Conservation (phyloP, 2,888 invertebrate genomes). For the Andrena flavipes region DNA sequence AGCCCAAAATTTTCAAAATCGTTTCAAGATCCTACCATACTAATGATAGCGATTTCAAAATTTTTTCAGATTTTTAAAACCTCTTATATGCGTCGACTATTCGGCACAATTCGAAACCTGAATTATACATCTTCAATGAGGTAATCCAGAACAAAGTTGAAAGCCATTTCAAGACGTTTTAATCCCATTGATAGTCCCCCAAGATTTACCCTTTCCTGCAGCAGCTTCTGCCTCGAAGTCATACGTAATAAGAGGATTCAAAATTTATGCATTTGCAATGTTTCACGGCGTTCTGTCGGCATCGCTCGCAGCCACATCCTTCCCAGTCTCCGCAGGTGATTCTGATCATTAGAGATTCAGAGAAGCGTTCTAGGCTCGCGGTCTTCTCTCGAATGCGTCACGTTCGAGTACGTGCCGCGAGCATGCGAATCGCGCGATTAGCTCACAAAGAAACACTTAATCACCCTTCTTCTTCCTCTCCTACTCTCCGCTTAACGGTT, state of each 20-base stretch:
- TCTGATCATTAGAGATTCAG: conserved; percentile 47
- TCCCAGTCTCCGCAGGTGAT: conserved; percentile 24
- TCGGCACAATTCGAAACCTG: too few species aligned
- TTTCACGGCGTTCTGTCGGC: background rate
- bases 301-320: conserved; percentile 32
- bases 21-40: too few species aligned
- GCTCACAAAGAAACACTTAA: conserved; percentile 70
- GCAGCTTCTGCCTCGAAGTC: background rate
- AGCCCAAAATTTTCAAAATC: too few species aligned
- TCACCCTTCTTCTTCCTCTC: conserved; percentile 60
- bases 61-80: too few species aligned
- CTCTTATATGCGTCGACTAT: too few species aligned
- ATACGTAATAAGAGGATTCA: background rate
- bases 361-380: conserved; percentile 34
- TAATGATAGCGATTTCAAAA: too few species aligned
- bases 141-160: too few species aligned
- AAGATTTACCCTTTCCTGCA: too few species aligned
- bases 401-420: conserved; percentile 49
- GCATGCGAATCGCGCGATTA: conserved; percentile 70
- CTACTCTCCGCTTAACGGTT: conserved; percentile 63
- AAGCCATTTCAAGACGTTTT: too few species aligned
- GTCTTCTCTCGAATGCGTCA: conserved; percentile 48
- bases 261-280: background rate
- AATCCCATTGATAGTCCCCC: too few species aligned
- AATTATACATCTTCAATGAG: too few species aligned